A percentile compares a stretch with the other conserved stretches of the same genome.
These are phyloP conservation scores for Aptenodytes forsteri DNA, from an alignment of 2,113 vertebrate species.

Conservation along the genomic window DNA sequence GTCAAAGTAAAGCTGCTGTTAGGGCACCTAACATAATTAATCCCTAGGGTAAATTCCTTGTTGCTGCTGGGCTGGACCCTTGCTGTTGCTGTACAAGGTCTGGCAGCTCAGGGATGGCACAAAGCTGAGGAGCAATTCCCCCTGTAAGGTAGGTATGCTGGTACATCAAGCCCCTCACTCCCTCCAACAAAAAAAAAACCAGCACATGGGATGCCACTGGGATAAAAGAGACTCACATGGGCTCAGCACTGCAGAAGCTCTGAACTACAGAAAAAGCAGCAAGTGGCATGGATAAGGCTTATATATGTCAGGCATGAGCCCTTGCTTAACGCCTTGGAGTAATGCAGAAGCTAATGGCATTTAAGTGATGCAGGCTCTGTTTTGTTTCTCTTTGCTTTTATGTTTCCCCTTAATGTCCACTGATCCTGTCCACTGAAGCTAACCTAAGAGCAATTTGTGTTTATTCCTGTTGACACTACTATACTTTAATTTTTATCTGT, in stretches of 20 bases:
- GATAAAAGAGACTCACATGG: neutral
- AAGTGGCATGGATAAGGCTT: neutral
- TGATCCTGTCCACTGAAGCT: neutral
- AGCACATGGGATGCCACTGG: neutral
- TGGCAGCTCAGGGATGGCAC: neutral
- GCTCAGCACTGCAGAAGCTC: neutral
- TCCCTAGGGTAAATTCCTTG: neutral
- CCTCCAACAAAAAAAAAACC: neutral
- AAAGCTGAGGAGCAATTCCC: neutral
- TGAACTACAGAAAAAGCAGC: neutral
- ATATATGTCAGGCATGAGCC: neutral
- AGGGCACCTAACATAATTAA: neutral
- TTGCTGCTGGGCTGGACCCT: neutral
- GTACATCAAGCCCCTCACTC: neutral
- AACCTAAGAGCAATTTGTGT: neutral
- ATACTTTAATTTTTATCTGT: neutral
- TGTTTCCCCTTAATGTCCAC: neutral
- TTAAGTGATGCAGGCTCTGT: neutral
- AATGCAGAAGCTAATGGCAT: neutral
- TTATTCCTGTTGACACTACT: neutral
- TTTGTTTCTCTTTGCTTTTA: neutral
- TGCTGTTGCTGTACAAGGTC: rapidly evolving
- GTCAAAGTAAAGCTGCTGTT: neutral
- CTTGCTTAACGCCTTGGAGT: neutral
- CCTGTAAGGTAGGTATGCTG: neutral